Evolutionary conservation across 2,797 vertebrate genomes (phyloP).

Genomic region (Rhabdomys pumilio): DNA sequence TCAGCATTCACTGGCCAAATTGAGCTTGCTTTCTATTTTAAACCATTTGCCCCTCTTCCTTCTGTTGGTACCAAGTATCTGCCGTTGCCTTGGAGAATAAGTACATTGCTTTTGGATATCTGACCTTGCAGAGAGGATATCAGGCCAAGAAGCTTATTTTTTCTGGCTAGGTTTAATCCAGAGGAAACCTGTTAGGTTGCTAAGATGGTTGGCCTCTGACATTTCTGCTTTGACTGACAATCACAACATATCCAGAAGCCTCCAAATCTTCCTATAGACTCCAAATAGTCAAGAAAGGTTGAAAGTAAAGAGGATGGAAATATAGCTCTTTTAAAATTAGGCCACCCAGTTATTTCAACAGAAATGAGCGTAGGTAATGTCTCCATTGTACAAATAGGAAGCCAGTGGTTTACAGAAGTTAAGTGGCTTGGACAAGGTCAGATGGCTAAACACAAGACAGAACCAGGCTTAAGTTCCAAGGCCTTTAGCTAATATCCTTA

Average conservation of each 20-base stretch:
- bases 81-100: slow-evolving; percentile 74
- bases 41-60: slow-evolving; percentile 54
- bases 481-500: background rate
- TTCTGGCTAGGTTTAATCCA: slow-evolving; percentile 53
- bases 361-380: background rate
- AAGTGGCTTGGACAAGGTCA: slow-evolving; percentile 26
- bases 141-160: slow-evolving; percentile 35
- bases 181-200: background rate
- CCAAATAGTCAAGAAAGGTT: background rate
- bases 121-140: slow-evolving; percentile 33
- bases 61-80: slow-evolving; percentile 63
- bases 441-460: slow-evolving; percentile 39
- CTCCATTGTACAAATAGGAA: slow-evolving; percentile 33
- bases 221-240: slow-evolving; percentile 39
- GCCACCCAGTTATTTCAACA: background rate
- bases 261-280: background rate
- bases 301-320: background rate
- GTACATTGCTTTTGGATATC: slow-evolving; percentile 30
- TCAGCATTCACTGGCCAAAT: slow-evolving; percentile 32
- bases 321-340: background rate
- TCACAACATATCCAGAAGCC: slow-evolving; percentile 4
- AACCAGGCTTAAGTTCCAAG: slow-evolving; percentile 11
- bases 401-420: slow-evolving; percentile 24
- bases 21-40: slow-evolving; percentile 79
- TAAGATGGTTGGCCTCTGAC: background rate